Evolutionary conservation across 2,888 invertebrate genomes (phyloP), one percentile per base, ranked within the genome.

Genomic region (Isoperla grammatica): DNA sequence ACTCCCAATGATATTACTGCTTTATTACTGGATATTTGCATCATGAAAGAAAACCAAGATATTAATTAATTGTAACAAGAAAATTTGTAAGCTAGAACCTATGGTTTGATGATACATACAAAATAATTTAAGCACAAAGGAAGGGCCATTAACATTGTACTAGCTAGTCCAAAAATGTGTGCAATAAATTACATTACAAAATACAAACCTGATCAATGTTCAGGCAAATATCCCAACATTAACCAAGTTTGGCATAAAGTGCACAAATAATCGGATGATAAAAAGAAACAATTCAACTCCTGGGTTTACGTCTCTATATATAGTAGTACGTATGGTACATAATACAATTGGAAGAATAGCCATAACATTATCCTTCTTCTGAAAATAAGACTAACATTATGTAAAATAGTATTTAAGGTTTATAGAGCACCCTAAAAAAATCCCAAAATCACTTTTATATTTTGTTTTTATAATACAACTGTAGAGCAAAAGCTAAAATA

Each of bases 391-490:
- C 55, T 54, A 57, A 63, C 11, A 40, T 37, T 59, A 59, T 45
- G 56, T 57, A 58, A 63, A 63, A 59, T 58, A 37, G 37, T 29
- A 29, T 54, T 61, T 56, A 35, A 53, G 45, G 43, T 53, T 59
- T 56, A 40, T 54, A 35, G 60, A 61, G 61, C 63, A 63, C 61
- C 61, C 60, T 61, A 56, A 57, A 61, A 57, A 57, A 61, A 48
- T 46, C 50, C 57, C 55, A 50, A 56, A 35, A 55, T 56, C 50
- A 56, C 54, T 48, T 13, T 20, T 45, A 46, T 50, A 23, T 53
- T 55, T 58, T 45, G 46, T 57, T 56, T n/a, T 45, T 15, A 59
- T 56, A 23, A 43, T 57, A 54, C 37, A 58, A 42, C 46, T 40
- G 40, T 20, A 61, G 49, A 54, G 29, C 20, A 53, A 15, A 50